phyloP scores from a whole-genome alignment of 2,113 vertebrate genomes.

The Sinocyclocheilus maitianheensis region DNA sequence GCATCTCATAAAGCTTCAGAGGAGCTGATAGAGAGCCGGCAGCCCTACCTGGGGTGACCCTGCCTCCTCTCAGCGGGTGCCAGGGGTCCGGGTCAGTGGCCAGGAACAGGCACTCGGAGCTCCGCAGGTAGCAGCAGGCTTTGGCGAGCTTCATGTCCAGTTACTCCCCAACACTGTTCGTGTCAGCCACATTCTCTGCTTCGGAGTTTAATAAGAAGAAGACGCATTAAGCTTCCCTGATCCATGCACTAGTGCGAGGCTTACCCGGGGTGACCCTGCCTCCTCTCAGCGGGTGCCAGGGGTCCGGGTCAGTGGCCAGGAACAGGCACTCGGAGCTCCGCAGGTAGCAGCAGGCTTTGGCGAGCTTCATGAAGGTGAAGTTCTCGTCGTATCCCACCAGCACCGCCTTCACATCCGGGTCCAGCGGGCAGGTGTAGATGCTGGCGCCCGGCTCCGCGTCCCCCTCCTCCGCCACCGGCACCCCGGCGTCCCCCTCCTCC shows the following conservation, averaged over 20 bases:
- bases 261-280: slow-evolving; percentile 81
- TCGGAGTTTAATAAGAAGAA: too few species aligned
- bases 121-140: slow-evolving; percentile 81
- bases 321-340: slow-evolving; percentile 81
- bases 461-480: slow-evolving; percentile 61
- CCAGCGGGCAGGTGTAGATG: slow-evolving; percentile 62
- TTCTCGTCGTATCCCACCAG: slow-evolving; percentile 85
- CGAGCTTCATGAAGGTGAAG: slow-evolving; percentile 82
- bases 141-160: slow-evolving; percentile 79
- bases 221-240: too few species aligned
- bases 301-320: slow-evolving; percentile 85
- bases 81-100: slow-evolving; percentile 86
- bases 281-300: slow-evolving; percentile 83
- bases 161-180: too few species aligned
- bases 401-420: slow-evolving; percentile 78
- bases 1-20: too few species aligned
- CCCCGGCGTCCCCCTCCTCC: slow-evolving; percentile 66
- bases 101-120: slow-evolving; percentile 82
- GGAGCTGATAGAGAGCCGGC: too few species aligned
- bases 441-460: slow-evolving; percentile 47
- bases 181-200: too few species aligned
- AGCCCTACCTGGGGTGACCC: slow-evolving; percentile 76
- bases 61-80: slow-evolving; percentile 82
- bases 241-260: too few species aligned
- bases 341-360: slow-evolving; percentile 83